Base-by-base conservation (phyloP, 2,797 vertebrate genomes). In the Lycodopsis pacificus region DNA sequence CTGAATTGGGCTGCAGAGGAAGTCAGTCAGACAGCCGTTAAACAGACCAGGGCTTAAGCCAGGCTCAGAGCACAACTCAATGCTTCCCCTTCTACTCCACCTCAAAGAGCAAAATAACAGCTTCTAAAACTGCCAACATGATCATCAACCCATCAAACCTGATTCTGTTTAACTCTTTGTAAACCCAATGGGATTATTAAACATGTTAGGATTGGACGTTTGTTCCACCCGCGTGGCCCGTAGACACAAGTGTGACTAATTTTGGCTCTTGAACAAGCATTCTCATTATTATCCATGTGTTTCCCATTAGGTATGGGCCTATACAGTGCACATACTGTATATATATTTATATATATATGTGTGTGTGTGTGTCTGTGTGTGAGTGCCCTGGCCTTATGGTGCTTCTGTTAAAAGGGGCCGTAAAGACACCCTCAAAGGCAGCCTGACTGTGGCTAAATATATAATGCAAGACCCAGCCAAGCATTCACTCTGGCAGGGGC, bases 1-100 rank as follows among this genome's bases (percentile, higher is more conserved):
- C 38, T 71, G n/a, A n/a, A n/a, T n/a, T n/a, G n/a, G 62, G 36
- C 71, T 73, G 56, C 74, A 88, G 79, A 92, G 90, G 92, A 95
- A 95, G 89, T 91, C 77, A 75, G 79, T 90, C 89, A 94, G 92
- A 93, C 92, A 80, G 81, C 81, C 86, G 75, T 90, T 85, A 85
- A 90, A 90, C 61, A 65, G 65, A 88, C 62, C 65, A 65, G 8
- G 38, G 65, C 56, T 81, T 56, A 57, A 82, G 63, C 65, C 57
- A 65, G 57, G 64, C 54, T 3, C 68, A 27, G 38, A 83, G 44
- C 22, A 32, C 13, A 49, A 57, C 59, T 81, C 38, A 25, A 15
- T 27, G 49, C 49, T 63, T 61, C 46, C 74, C 65, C 32, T 66
- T 69, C 67, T 38, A 59, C 54, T 81, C 44, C 61, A 51, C 64